Base-by-base conservation (phyloP, 1,140 invertebrate species). In the Drosophila bifasciata region DNA sequence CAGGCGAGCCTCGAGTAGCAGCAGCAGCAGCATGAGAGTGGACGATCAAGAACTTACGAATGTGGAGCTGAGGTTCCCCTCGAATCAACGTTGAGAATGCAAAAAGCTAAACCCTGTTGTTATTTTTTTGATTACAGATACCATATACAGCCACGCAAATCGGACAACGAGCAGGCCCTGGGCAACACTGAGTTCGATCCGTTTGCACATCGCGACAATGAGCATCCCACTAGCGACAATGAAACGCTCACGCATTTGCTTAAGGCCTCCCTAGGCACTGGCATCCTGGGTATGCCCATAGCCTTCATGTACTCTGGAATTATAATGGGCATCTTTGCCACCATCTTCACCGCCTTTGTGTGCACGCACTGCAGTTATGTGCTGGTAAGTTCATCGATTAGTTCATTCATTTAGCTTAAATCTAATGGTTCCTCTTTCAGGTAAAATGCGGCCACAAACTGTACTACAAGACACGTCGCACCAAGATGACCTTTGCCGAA, bases 341-440 rank as follows among this genome's bases (percentile, higher is more conserved):
- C 96, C 1, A 93, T 97, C n/a, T 86, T 97, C 9, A 95, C 97
- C 1, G 96, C 96, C 9, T 92, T 97, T 19, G 93, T 97, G 44
- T 97, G 96, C 93, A 97, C 96, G 7, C 96, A 97, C 92, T 97
- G 96, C 92, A 94, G 96, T 63, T 96, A 97, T 90, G 93, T 97
- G 79, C 92, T 97, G 85, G 96, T 97, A 93, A 95, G 94, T 94
- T 15, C 7, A 16, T 7, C 7, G 4, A 43, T 41, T 17, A 50
- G 1, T 0, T 28, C 8, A 28, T 43, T 4, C 6, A 11, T 16
- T 17, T 1, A 58, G 41, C 17, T 5, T 7, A 7, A 17, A 45
- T 7, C n/a, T 58, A 36, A 28, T 44, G 7, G 23, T 40, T 23
- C 9, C 0, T 21, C 5, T 57, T 91, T 8, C 90, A 96, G 96